Evolutionary conservation across 2,888 invertebrate species (phyloP), one percentile per base, ranked within the genome.

Genomic region (Drosophila borealis): DNA sequence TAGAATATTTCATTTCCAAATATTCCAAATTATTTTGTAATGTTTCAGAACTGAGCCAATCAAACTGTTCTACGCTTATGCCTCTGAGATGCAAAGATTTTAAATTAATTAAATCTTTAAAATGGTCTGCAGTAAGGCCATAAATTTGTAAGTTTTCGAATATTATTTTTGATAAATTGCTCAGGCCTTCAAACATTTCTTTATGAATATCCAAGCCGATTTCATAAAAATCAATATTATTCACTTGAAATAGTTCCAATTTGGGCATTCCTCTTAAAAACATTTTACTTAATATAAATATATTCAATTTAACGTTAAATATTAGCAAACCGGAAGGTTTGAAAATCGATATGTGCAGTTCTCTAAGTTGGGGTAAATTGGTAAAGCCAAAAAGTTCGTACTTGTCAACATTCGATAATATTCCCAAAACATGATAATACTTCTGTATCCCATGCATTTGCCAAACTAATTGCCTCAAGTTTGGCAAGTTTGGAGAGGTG

Each of bases 21-120:
- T 14, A 6, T 11, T 48, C 33, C 14, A 48, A 14, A 0, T 8
- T 6, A 11, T 48, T 14, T 33, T 48, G 14, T 14, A 48, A 14
- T 4, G 11, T 33, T 33, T 48, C 5, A 5, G 46, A 33, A 0
- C 46, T 48, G 29, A 48, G 33, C 48, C 48, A 48, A 3, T 48
- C 11, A 17, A 13, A 8, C 11, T 17, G 11, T 11, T 10, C 3
- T 33, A 8, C 10, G 14, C 33, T 0, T 11, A 4, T 17, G 0
- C 0, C 2, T 3, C 0, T 6, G 6, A 48, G 1, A 0, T 6
- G 0, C 11, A 48, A 2, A 11, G 4, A 11, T 17, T 8, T 48
- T 8, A 48, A 13, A 2, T 17, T 17, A 5, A 1, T 48, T 11
- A 48, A 48, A 17, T 33, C 11, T 2, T 13, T 3, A 11, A 48